Conservation (phyloP, 2,888 invertebrate genomes). For the Capitulum mitella region DNA sequence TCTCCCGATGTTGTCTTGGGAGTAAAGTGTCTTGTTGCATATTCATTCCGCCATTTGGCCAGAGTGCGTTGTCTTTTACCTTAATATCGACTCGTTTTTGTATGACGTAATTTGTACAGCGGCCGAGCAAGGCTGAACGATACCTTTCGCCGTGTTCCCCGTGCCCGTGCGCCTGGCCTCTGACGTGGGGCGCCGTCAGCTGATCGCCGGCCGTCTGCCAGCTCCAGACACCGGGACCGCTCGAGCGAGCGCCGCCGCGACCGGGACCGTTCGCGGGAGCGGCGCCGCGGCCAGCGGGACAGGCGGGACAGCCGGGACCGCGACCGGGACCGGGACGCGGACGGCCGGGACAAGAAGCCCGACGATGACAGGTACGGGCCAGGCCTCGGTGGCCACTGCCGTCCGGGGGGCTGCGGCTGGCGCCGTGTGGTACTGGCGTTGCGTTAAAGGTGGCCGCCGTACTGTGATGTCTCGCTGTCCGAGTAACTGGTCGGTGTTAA, state of each 20-base stretch:
- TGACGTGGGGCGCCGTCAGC: too few species aligned
- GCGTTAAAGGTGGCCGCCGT: background rate
- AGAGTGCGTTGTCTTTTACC: too few species aligned
- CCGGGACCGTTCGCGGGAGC: constrained; percentile 41
- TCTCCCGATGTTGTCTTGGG: background rate
- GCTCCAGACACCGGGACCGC: constrained; percentile 28
- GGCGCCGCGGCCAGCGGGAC: constrained; percentile 30
- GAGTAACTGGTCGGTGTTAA: background rate
- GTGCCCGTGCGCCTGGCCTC: too few species aligned
- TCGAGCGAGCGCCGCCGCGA: constrained; percentile 37
- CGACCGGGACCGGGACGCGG: constrained; percentile 1
- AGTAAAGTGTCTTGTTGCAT: background rate
- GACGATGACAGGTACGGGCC: background rate
- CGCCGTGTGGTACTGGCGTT: background rate
- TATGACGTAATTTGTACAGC: too few species aligned
- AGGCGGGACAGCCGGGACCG: constrained; percentile 20
- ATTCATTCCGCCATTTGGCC: too few species aligned
- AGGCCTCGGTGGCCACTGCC: background rate
- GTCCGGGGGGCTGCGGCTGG: background rate
- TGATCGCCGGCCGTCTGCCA: background rate
- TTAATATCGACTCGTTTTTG: too few species aligned
- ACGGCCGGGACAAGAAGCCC: background rate
- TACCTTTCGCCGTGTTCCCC: too few species aligned
- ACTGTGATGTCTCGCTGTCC: too few species aligned
- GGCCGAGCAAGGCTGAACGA: too few species aligned